Evolutionary conservation across 92 coral and sea anemone genomes (phyloP).

Genomic region (Hydrozoanthus gracilis): DNA sequence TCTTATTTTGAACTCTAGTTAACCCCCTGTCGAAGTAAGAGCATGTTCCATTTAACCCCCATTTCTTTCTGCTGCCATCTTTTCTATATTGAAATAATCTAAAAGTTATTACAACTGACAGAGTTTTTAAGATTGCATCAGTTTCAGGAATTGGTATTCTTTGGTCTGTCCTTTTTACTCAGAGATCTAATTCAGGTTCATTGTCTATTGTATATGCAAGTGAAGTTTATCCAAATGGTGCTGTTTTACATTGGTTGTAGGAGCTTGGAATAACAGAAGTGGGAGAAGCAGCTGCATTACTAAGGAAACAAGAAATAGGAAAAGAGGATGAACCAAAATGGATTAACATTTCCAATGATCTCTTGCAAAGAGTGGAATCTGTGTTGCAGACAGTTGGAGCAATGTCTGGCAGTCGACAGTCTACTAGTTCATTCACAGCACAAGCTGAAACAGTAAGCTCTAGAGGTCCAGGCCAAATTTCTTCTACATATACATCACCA

Average conservation of each 20-base stretch:
- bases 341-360: slow-evolving; percentile 65
- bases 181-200: no score
- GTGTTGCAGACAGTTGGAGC: slow-evolving; percentile 50
- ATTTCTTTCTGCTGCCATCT: no score
- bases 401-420: slow-evolving; percentile 37
- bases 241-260: slow-evolving; percentile 14
- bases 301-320: slow-evolving; percentile 75
- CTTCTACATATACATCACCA: background rate
- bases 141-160: no score
- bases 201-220: no score
- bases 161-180: no score
- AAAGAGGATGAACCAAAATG: slow-evolving; percentile 80
- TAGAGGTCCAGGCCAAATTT: background rate
- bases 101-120: no score
- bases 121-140: no score
- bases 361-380: slow-evolving; percentile 64
- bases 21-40: no score
- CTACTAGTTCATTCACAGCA: slow-evolving; percentile 36
- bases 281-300: slow-evolving; percentile 62
- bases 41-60: no score
- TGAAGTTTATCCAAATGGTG: background rate
- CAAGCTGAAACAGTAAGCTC: background rate
- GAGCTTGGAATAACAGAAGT: slow-evolving; percentile 58
- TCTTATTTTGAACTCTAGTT: no score
- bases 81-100: no score